phyloP scores from a whole-genome alignment of 2,113 vertebrate species.

The Orientallactaga bullata region DNA sequence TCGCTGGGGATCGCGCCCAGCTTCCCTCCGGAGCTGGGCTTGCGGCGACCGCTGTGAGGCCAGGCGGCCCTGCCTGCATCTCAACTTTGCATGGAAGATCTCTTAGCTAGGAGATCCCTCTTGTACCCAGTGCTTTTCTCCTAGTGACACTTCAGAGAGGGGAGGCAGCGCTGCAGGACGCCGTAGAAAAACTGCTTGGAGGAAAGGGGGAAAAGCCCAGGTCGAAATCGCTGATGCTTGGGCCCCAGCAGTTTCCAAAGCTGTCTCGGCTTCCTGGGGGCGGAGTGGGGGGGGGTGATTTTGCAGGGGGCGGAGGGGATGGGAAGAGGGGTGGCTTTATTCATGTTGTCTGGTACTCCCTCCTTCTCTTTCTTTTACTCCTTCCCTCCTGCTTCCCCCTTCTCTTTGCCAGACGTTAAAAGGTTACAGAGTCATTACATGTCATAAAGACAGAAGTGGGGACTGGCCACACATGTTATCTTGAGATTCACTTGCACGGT shows the following conservation, averaged over 20 bases:
- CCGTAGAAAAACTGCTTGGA: neutral
- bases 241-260: neutral
- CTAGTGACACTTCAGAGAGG: slow-evolving; percentile 39
- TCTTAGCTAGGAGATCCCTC: neutral
- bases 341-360: neutral
- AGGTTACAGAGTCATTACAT: slow-evolving; percentile 66
- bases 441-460: neutral
- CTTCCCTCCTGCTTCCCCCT: neutral
- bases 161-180: neutral
- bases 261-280: neutral
- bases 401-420: neutral
- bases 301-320: neutral
- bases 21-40: neutral
- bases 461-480: neutral
- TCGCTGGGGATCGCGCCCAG: slow-evolving; percentile 1
- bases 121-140: neutral
- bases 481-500: slow-evolving; percentile 36
- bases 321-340: neutral
- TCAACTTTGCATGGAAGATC: slow-evolving; percentile 63
- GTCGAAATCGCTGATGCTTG: neutral
- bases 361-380: too few relatives aligned
- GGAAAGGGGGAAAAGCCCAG: neutral
- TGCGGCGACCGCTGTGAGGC: neutral
- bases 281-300: neutral
- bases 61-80: neutral